Evolutionary conservation across 2,113 vertebrate species (phyloP).

Genomic region (Notechis scutatus): DNA sequence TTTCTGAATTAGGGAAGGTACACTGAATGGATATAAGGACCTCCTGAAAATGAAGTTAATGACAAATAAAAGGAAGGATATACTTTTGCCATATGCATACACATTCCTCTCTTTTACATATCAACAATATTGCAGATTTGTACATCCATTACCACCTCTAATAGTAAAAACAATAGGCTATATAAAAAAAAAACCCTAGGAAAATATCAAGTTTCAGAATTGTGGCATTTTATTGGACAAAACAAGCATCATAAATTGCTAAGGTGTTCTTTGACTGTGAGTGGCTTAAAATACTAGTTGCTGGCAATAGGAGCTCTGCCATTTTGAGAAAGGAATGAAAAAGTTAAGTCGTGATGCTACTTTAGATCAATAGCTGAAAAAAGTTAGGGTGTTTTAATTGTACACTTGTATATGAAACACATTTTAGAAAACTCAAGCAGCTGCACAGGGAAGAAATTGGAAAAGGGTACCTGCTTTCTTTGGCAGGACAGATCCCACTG

Average conservation of each 20-base stretch:
- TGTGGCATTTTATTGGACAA: not conserved
- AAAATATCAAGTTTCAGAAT: not conserved
- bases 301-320: not conserved
- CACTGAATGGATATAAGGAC: not conserved
- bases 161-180: not conserved
- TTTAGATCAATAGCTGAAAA: not conserved
- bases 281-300: not conserved
- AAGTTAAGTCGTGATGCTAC: not conserved
- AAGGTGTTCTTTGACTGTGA: not conserved
- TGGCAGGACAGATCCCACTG: not conserved
- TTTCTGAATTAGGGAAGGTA: not conserved
- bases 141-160: not conserved
- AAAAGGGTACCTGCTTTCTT: not conserved
- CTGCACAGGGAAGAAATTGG: not conserved
- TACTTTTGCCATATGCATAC: not conserved
- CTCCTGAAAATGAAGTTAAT: not conserved
- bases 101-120: not conserved
- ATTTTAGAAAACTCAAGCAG: not conserved
- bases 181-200: not conserved
- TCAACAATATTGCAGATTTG: not conserved
- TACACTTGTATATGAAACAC: not conserved
- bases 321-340: not conserved
- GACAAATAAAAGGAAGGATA: not conserved
- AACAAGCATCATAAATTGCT: not conserved
- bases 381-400: not conserved